phyloP scores from a whole-genome alignment of 2,113 vertebrate genomes.

The Otis tarda region DNA sequence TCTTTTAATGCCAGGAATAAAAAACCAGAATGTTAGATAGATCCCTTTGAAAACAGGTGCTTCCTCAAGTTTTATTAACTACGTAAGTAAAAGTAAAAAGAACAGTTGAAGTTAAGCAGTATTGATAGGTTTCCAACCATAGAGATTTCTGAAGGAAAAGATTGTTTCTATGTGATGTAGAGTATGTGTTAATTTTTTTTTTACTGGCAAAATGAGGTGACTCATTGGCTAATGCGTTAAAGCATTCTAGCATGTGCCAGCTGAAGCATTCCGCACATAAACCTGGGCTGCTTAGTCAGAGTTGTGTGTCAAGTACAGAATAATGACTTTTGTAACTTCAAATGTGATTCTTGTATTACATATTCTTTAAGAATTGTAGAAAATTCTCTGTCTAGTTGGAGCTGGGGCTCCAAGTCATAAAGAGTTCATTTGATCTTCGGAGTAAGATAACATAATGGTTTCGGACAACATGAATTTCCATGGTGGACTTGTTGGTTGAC shows the following conservation, averaged over 20 bases:
- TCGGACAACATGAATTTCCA: background rate
- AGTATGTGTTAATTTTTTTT: background rate
- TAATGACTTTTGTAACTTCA: background rate
- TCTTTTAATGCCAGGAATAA: constrained; percentile 20
- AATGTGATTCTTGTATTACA: background rate
- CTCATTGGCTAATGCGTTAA: background rate
- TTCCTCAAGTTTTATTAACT: constrained; percentile 56
- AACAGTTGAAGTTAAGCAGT: background rate
- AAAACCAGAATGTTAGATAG: background rate
- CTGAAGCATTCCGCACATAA: background rate
- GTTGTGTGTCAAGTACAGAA: background rate
- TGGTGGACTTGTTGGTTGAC: background rate
- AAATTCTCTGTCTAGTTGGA: background rate
- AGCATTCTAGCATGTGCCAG: background rate
- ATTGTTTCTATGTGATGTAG: background rate
- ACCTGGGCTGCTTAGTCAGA: background rate
- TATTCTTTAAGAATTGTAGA: background rate
- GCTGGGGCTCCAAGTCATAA: background rate
- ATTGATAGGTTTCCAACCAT: background rate
- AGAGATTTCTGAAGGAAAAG: background rate
- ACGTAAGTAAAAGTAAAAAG: constrained; percentile 7
- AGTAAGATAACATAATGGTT: background rate
- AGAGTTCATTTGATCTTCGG: background rate
- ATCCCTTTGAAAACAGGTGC: constrained; percentile 45
- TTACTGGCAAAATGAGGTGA: background rate